Evolutionary conservation across 1,140 invertebrate species (phyloP).

Genomic region (Belonocnema kinseyi): DNA sequence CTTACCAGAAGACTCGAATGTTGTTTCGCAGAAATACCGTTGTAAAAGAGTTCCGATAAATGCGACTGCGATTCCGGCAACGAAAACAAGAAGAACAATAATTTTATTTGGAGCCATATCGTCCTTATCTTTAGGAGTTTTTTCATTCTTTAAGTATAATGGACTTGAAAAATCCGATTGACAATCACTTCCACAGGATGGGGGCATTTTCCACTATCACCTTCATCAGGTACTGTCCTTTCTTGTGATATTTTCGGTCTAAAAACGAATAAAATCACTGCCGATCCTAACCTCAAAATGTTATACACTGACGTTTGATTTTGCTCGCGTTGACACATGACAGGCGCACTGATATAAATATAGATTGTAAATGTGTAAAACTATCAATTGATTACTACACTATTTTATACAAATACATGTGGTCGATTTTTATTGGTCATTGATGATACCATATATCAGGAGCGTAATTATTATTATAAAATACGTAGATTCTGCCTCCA

Average conservation of each 20-base stretch:
- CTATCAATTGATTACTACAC: not conserved
- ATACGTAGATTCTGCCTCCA: not conserved
- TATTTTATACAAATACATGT: conserved; percentile 6
- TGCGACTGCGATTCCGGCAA: conserved; percentile 57
- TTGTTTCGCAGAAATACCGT: conserved; percentile 52
- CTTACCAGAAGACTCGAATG: conserved; percentile 49
- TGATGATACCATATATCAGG: not conserved
- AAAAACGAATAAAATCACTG: conserved; percentile 7
- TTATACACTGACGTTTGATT: conserved; percentile 32
- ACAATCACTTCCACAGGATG: conserved; percentile 41
- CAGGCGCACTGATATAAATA: not conserved
- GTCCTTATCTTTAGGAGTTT: conserved; percentile 33
- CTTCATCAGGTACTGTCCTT: not conserved
- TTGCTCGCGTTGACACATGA: conserved; percentile 1
- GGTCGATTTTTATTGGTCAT: not conserved
- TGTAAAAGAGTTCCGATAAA: conserved; percentile 57
- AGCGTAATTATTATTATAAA: conserved; percentile 2
- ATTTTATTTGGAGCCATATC: conserved; percentile 51
- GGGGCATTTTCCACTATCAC: conserved; percentile 49
- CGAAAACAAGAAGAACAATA: conserved; percentile 54
- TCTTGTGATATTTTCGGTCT: not conserved
- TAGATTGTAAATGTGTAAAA: not conserved
- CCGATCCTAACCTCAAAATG: conserved; percentile 15
- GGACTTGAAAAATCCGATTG: conserved; percentile 39
- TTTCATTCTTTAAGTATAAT: conserved; percentile 44